phyloP scores from a whole-genome alignment of 2,113 vertebrate genomes.

The Mesitornis unicolor region DNA sequence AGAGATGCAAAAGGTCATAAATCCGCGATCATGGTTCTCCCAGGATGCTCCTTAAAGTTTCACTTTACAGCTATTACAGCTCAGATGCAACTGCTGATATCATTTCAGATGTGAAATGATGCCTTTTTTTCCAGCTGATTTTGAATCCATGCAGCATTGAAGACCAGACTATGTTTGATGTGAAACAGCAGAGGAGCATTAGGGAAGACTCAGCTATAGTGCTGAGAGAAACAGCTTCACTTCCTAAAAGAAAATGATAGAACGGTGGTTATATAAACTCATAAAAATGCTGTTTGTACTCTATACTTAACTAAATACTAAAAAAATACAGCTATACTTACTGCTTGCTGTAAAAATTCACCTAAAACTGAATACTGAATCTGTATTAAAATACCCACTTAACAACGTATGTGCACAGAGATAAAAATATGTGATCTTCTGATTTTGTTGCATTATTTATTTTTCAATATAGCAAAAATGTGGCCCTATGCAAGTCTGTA shows the following conservation, averaged over 20 bases:
- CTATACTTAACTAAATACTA: not conserved
- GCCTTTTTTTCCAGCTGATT: slow-evolving; percentile 28
- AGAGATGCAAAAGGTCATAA: not conserved
- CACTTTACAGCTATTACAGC: slow-evolving; percentile 24
- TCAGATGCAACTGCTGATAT: slow-evolving; percentile 40
- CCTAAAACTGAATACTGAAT: not conserved
- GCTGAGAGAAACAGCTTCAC: not conserved
- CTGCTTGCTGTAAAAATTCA: not conserved
- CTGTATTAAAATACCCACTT: not conserved
- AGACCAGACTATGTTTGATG: not conserved
- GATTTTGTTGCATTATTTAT: not conserved
- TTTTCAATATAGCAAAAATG: not conserved
- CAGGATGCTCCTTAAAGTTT: slow-evolving; percentile 6
- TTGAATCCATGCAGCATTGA: not conserved
- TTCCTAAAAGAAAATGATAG: slow-evolving; percentile 47
- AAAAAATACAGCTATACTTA: not conserved
- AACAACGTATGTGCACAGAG: not conserved
- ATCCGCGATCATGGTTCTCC: not conserved
- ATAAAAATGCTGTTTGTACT: not conserved
- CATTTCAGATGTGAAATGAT: slow-evolving; percentile 47
- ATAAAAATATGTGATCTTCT: not conserved
- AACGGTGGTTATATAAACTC: not conserved
- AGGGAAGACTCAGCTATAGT: not conserved
- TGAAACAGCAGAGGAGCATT: not conserved
- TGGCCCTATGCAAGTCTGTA: not conserved